Evolutionary conservation across 2,797 vertebrate genomes (phyloP).

Genomic region (Cyprinodon diabolis): DNA sequence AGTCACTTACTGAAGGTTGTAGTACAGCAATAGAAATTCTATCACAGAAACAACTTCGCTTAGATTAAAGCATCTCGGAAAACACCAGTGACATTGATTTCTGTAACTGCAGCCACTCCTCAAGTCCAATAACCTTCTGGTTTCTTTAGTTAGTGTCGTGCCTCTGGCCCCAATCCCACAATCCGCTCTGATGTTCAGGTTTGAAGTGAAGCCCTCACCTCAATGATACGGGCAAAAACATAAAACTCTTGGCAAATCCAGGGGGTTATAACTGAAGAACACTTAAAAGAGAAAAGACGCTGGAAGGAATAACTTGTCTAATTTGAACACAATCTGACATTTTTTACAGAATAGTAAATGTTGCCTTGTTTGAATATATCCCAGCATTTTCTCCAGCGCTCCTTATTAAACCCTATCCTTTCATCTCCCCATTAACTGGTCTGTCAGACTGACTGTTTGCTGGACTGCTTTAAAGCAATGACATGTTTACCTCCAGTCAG

Average conservation of each 20-base stretch:
- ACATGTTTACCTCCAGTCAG: slow-evolving; percentile 70
- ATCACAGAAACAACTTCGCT: slow-evolving; percentile 14
- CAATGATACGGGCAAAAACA: slow-evolving; percentile 5
- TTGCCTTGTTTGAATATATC: slow-evolving; percentile 58
- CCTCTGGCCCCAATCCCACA: slow-evolving; percentile 51
- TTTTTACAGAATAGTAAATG: slow-evolving; percentile 61
- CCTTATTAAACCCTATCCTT: slow-evolving; percentile 66
- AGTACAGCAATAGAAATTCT: slow-evolving; percentile 12
- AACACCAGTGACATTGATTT: slow-evolving; percentile 12
- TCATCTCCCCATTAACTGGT: slow-evolving; percentile 73
- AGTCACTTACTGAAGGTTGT: slow-evolving; percentile 31
- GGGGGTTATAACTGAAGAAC: slow-evolving; percentile 32
- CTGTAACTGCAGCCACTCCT: slow-evolving; percentile 15
- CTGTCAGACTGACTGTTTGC: slow-evolving; percentile 73
- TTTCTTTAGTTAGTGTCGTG: slow-evolving; percentile 15
- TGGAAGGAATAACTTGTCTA: slow-evolving; percentile 8
- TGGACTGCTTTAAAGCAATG: slow-evolving; percentile 58
- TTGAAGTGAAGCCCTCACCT: slow-evolving; percentile 55
- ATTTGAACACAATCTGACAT: slow-evolving; percentile 64
- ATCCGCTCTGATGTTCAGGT: slow-evolving; percentile 62
- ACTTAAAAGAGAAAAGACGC: slow-evolving; percentile 45
- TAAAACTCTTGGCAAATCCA: slow-evolving; percentile 52
- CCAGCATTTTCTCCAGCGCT: slow-evolving; percentile 21
- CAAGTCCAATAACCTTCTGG: slow-evolving; percentile 38
- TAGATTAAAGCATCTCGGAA: slow-evolving; percentile 9